Base-by-base conservation (phyloP, 2,888 invertebrate species). In the Abrostola triplasia region DNA sequence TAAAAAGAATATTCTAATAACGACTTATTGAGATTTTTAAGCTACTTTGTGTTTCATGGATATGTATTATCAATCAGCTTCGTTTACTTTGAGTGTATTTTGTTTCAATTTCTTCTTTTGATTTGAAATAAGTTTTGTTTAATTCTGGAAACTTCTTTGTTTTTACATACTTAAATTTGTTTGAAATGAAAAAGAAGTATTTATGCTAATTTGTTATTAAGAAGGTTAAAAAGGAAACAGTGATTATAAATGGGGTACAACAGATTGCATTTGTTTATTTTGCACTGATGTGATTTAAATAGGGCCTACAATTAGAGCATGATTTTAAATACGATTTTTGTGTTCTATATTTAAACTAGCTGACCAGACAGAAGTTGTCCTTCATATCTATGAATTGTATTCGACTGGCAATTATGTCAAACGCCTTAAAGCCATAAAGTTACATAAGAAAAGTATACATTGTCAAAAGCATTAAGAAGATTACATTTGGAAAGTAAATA, bases 141-240 rank as follows among this genome's bases (percentile, higher is more conserved):
- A 12, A 7, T 42, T 13, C 12, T 1, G 41, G 10, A 10, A 36
- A n/a, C 40, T 8, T 35, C 56, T 36, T 11, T 37, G 40, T 7
- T 4, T 48, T 35, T 35, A 24, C 9, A 24, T 8, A 54, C 9
- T 58, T 58, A 55, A 47, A 50, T 48, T 35, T 11, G 6, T 24
- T 13, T 10, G 9, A 24, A 40, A 54, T 10, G 5, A 5, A 13
- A n/a, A 13, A 36, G 44, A 55, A n/a, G 9, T 6, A 11, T 24
- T 2, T 6, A 11, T 47, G 12, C 36, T 37, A 10, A 24, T 40
- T 24, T 24, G 4, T 37, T 47, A 40, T 42, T 51, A 53, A 54
- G 49, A 38, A 36, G 47, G 36, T 49, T 65, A 44, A 68, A 58
- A 24, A 53, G 52, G 52, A 73, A 59, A 58, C 9, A 7, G 67